Evolutionary conservation across 2,888 invertebrate genomes (phyloP).

Genomic region (Cenopis cana): DNA sequence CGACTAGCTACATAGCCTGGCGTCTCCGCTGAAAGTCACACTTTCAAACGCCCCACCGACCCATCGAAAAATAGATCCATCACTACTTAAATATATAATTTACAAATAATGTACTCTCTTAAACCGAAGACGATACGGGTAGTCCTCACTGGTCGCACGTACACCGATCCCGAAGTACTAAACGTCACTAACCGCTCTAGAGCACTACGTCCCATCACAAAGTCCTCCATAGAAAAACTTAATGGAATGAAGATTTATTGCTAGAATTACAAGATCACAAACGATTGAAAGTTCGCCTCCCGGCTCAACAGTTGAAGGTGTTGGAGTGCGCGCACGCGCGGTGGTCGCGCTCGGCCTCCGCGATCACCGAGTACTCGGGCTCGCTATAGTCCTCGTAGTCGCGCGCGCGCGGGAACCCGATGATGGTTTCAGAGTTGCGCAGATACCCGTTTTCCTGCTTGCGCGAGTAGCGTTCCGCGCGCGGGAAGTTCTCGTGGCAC

Average conservation of each 20-base stretch:
- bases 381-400: constrained; percentile 74
- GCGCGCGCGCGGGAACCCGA: constrained; percentile 70
- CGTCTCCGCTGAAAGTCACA: constrained; percentile 76
- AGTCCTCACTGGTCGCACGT: constrained; percentile 72
- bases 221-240: constrained; percentile 75
- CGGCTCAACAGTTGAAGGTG: constrained; percentile 83
- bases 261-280: constrained; percentile 85
- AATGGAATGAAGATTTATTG: constrained; percentile 86
- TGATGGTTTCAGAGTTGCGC: constrained; percentile 77
- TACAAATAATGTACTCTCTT: constrained; percentile 83
- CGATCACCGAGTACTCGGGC: constrained; percentile 82
- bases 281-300: constrained; percentile 65
- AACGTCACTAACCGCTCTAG: constrained; percentile 79
- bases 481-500: constrained; percentile 81
- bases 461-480: constrained; percentile 80
- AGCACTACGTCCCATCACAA: constrained; percentile 78
- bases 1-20: constrained; percentile 82
- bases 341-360: constrained; percentile 74
- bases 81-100: constrained; percentile 83
- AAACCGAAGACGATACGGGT: constrained; percentile 75
- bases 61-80: constrained; percentile 83
- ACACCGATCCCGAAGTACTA: constrained; percentile 69
- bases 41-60: constrained; percentile 70
- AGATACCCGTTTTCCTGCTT: constrained; percentile 83
- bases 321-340: constrained; percentile 79